These are phyloP conservation scores for Drosophila lutescens DNA, from an alignment of 2,888 invertebrate species.

Conservation along the genomic window DNA sequence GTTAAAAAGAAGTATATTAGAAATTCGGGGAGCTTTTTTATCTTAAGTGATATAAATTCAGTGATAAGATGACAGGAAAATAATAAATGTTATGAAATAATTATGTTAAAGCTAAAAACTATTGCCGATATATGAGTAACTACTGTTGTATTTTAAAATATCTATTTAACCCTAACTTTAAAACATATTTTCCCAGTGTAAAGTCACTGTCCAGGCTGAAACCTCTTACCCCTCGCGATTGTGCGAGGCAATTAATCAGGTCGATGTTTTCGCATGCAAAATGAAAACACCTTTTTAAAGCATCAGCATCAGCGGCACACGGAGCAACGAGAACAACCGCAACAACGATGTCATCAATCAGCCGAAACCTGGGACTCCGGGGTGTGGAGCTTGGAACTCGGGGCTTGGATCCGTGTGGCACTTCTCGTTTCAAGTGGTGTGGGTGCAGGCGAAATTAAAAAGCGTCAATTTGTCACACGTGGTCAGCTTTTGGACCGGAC, in stretches of 20 bases:
- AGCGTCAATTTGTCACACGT: conserved; percentile 83
- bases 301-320: conserved; percentile 16
- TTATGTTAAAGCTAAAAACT: too few relatives aligned
- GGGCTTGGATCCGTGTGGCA: conserved; percentile 34
- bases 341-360: conserved; percentile 76
- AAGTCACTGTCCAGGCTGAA: conserved; percentile 29
- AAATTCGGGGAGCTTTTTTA: too few relatives aligned
- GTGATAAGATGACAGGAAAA: too few relatives aligned
- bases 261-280: conserved; percentile 73
- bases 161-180: background rate
- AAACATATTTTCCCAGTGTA: background rate
- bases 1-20: too few relatives aligned
- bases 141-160: background rate
- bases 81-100: too few relatives aligned
- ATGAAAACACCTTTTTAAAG: conserved; percentile 75
- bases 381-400: conserved; percentile 1
- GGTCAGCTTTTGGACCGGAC: conserved; percentile 47
- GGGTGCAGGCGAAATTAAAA: conserved; percentile 77
- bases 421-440: conserved; percentile 44
- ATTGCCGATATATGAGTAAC: too few relatives aligned
- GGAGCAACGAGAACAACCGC: conserved; percentile 36
- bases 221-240: conserved; percentile 48
- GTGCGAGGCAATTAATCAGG: conserved; percentile 82
- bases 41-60: too few relatives aligned
- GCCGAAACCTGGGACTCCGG: conserved; percentile 48